phyloP scores from a whole-genome alignment of 2,797 vertebrate species.

The Pagetopsis macropterus region DNA sequence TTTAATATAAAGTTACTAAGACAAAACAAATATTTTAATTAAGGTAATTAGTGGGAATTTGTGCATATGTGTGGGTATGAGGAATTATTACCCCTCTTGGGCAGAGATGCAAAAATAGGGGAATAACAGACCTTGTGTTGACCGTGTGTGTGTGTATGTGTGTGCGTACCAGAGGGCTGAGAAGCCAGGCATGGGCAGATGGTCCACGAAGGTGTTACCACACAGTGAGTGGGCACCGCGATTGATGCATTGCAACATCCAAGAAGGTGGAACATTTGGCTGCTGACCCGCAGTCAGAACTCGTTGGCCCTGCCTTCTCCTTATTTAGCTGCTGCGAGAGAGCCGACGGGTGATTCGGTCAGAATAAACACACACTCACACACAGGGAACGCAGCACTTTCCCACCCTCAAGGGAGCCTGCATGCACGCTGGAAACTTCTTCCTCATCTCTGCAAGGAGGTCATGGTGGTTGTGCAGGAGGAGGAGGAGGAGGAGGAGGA shows the following conservation, averaged over 20 bases:
- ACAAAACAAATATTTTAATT: neutral
- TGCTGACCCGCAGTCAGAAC: slow-evolving; percentile 84
- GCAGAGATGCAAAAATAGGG: slow-evolving; percentile 53
- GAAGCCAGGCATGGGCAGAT: slow-evolving; percentile 78
- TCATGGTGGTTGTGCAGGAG: slow-evolving; percentile 58
- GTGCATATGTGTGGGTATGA: neutral
- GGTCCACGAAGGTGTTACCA: slow-evolving; percentile 82
- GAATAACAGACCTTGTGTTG: slow-evolving; percentile 28
- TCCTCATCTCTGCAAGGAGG: slow-evolving; percentile 70
- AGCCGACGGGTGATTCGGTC: slow-evolving; percentile 75
- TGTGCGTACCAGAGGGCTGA: slow-evolving; percentile 70
- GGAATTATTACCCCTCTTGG: slow-evolving; percentile 49
- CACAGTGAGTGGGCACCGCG: slow-evolving; percentile 82
- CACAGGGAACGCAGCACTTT: slow-evolving; percentile 66
- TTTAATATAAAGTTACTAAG: neutral
- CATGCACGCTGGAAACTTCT: slow-evolving; percentile 67
- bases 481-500: slow-evolving; percentile 20
- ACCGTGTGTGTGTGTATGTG: slow-evolving; percentile 17
- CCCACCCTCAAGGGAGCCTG: slow-evolving; percentile 75
- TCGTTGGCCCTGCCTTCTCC: slow-evolving; percentile 74
- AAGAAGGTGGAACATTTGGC: slow-evolving; percentile 87
- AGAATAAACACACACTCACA: slow-evolving; percentile 66
- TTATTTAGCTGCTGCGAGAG: slow-evolving; percentile 75
- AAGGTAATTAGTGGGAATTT: neutral
- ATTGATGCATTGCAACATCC: slow-evolving; percentile 85